Evolutionary conservation across 2,113 vertebrate species (phyloP).

Genomic region (Apteryx owenii): DNA sequence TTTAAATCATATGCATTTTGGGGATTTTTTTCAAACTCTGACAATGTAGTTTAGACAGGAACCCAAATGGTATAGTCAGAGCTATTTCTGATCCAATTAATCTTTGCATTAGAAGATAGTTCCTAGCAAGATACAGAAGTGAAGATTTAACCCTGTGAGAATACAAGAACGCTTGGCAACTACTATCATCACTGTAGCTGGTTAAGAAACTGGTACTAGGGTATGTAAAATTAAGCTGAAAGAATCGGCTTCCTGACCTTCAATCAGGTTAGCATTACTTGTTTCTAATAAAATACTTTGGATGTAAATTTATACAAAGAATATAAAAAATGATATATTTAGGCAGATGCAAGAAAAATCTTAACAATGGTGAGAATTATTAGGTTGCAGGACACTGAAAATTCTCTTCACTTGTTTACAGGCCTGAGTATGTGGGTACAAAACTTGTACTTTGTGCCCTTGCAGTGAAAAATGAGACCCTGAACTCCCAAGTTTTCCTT

Average conservation of each 20-base stretch:
- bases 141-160: conserved; percentile 35
- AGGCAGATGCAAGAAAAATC: background rate
- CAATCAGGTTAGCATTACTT: background rate
- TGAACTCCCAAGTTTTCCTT: background rate
- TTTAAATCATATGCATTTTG: background rate
- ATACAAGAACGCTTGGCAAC: background rate
- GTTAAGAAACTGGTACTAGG: background rate
- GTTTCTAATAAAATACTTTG: background rate
- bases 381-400: background rate
- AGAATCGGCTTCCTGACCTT: background rate
- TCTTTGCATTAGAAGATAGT: conserved; percentile 18
- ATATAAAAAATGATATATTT: conserved; percentile 16
- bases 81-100: conserved; percentile 24
- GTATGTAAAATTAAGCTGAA: conserved; percentile 27
- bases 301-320: background rate
- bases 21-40: background rate
- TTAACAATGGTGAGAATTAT: background rate
- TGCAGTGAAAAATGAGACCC: background rate
- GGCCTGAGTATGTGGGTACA: background rate
- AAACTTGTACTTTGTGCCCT: background rate
- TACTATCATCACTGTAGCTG: background rate
- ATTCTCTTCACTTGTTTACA: background rate
- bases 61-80: background rate
- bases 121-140: background rate
- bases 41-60: background rate